Base-by-base conservation (phyloP, 2,113 vertebrate species). In the Vicugna pacos region DNA sequence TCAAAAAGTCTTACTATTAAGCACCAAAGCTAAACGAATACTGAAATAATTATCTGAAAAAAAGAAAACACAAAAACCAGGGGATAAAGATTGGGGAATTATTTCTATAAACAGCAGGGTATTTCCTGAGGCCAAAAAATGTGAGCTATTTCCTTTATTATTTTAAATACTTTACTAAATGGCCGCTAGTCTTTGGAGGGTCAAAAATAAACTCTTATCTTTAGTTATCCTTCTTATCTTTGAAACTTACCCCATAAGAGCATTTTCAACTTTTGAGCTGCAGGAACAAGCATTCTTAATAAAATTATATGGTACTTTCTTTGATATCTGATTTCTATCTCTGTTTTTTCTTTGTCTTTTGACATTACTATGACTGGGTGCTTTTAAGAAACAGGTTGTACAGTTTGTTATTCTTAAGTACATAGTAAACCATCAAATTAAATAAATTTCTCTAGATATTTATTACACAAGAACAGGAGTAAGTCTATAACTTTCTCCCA, bases 271-370 rank as follows among this genome's bases (percentile, higher is more conserved):
- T 97, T 90, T 82, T 22, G 80, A 94, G 83, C 86, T 94, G 24
- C 86, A 99, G 97, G 96, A 95, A 97, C 69, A 89, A 95, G 67
- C 54, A 90, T 92, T 69, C 26, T 92, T 97, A 91, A 96, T 97
- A 97, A 98, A 97, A 98, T 96, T 77, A 91, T 97, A 97, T 86
- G 96, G 73, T 97, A 96, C 95, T 96, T 98, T 97, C 89, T 97
- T 95, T 91, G 85, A 75, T 83, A 67, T 89, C 92, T 98, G 93
- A 98, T 98, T 97, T 98, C 80, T 97, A 73, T 92, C 76, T 84
- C 48, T 84, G 35, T 93, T 82, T 90, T 73, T 97, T 96, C 58
- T 97, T 72, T 97, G 84, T 92, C 89, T 93, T 97, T 98, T 93
- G 83, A 73, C 46, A 93, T 88, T 94, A 87, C 19, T 65, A 97